Evolutionary conservation across 2,113 vertebrate genomes (phyloP), one percentile per base, ranked within the genome.

Genomic region (Entelurus aequoreus): DNA sequence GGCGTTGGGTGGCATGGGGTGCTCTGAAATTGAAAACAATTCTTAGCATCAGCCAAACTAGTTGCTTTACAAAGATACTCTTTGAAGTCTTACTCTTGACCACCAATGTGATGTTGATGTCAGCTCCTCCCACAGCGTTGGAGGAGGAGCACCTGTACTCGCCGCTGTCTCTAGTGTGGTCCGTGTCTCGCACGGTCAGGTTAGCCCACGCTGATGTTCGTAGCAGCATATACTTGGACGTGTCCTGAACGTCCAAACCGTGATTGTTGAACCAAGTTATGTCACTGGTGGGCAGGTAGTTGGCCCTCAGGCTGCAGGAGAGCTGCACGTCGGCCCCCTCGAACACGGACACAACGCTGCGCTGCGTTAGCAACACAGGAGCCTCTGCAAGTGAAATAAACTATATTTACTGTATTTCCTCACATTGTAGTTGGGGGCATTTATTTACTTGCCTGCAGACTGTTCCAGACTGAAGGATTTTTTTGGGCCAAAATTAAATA

Each of bases 1-100:
- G 28, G 92, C 92, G 0, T 96, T 95, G 47, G 94, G 94, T 0
- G 94, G 93, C 47, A 89, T 88, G 0, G 94, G 94, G 71, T 97
- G 84, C 14, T 89, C 94, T 95, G 70, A 54, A 1, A 5, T 14
- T 44, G 0, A 53, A 4, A 58, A 15, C 0, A 60, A 12, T 60
- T 46, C 11, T 60, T 48, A 36, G 8, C 14, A 42, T 42, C 3
- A 54, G 11, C 15, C n/a, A 55, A 54, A 44, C 16, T 60, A 8
- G 9, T 21, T 11, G 8, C 28, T 35, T 9, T 12, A 6, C 21
- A 13, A 11, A 49, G 9, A 11, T 35, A 8, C 35, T 6, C 28
- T 38, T 60, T 5, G 1, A 14, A 6, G 4, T 15, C 80, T 71
- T 87, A 96, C 95, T 90, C 21, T 92, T 92, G 38, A 95, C 90